Percentiles rank a stretch among this genome's conserved stretches.
Evolutionary conservation across 2,888 invertebrate species (phyloP).

Genomic region (Eristalinus aeneus): DNA sequence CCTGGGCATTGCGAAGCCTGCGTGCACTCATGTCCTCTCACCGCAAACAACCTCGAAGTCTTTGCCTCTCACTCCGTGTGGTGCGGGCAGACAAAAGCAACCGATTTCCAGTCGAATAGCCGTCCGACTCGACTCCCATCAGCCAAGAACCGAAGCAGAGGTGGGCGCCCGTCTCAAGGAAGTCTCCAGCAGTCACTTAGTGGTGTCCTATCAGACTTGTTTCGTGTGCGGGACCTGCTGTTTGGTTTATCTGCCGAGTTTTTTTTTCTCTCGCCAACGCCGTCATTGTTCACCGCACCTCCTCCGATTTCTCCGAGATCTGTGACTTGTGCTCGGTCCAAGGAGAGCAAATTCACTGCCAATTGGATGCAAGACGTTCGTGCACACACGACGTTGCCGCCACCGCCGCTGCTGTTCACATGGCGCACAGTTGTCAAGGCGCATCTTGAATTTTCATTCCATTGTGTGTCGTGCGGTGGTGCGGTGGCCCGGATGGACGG

Average conservation of each 20-base stretch:
- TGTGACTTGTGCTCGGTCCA: not conserved
- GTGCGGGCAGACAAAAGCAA: not conserved
- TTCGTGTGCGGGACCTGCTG: conserved; percentile 59
- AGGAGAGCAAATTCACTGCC: conserved; percentile 62
- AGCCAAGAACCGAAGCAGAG: not conserved
- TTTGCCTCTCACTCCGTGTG: not conserved
- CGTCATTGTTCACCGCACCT: conserved; percentile 12
- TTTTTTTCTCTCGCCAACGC: not conserved
- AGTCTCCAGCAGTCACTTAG: conserved; percentile 57
- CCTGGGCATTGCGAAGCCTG: not conserved
- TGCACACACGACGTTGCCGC: not conserved
- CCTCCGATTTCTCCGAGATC: conserved; percentile 1
- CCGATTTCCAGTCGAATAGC: not conserved
- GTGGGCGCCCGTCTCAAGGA: conserved; percentile 54
- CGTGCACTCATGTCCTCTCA: not conserved
- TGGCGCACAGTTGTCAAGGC: conserved; percentile 63
- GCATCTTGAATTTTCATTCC: conserved; percentile 51
- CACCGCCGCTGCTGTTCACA: conserved; percentile 43
- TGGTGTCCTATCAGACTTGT: conserved; percentile 43
- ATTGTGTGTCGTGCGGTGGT: not conserved
- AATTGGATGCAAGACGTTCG: conserved; percentile 66
- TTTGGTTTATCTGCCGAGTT: conserved; percentile 62
- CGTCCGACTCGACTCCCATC: not conserved
- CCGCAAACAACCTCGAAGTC: not conserved
- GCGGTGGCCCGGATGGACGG: conserved; percentile 28